Conservation (phyloP, 1,140 invertebrate genomes). For the Wiebesia pumilae region DNA sequence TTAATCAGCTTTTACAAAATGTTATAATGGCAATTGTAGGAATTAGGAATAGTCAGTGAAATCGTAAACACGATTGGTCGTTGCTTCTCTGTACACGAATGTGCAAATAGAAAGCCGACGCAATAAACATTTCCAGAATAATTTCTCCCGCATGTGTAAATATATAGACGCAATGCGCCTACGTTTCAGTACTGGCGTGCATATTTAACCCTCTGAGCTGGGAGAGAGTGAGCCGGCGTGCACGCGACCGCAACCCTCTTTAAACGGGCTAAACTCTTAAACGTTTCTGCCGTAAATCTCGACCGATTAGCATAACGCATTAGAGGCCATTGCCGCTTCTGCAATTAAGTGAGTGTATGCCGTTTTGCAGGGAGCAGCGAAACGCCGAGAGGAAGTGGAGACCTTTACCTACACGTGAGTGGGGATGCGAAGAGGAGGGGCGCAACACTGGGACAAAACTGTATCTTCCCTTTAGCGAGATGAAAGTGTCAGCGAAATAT, state of each 20-base stretch:
- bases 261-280: constrained; percentile 59
- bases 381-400: background rate
- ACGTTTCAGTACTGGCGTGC: background rate
- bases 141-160: constrained; percentile 19
- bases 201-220: constrained; percentile 5
- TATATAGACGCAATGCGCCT: background rate
- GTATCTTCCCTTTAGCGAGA: background rate
- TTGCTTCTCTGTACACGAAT: background rate
- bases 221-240: background rate
- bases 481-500: background rate
- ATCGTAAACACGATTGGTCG: background rate
- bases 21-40: background rate
- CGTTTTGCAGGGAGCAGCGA: constrained; percentile 46
- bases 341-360: constrained; percentile 64
- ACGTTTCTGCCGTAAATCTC: constrained; percentile 59
- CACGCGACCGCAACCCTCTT: constrained; percentile 41
- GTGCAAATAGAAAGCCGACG: constrained; percentile 11
- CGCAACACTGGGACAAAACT: background rate
- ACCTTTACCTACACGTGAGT: background rate
- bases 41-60: background rate
- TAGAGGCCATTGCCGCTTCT: constrained; percentile 61
- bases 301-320: constrained; percentile 64
- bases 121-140: constrained; percentile 43
- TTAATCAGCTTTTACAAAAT: background rate
- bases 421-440: background rate